Percentiles rank a stretch among this genome's conserved stretches.
Evolutionary conservation across 64 coral and sea anemone genomes (phyloP).

Genomic region (Porites lutea): DNA sequence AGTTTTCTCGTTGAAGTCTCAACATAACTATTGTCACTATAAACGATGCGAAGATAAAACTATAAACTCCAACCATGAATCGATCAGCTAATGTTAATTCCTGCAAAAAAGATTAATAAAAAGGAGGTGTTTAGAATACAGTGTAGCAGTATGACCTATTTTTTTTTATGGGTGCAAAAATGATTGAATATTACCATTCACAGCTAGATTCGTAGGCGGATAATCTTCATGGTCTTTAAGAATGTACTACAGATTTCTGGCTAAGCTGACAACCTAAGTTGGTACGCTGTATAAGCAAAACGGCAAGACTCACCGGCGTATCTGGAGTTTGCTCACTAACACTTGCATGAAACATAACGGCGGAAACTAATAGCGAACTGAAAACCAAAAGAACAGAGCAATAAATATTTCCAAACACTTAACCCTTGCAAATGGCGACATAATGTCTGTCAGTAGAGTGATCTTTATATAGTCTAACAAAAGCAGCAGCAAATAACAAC

Average conservation of each 20-base stretch:
- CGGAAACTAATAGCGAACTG: conserved; percentile 92
- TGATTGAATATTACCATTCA: background rate
- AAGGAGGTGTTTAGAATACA: background rate
- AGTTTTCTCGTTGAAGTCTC: conserved; percentile 90
- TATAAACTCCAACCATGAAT: conserved; percentile 99
- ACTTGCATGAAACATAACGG: conserved; percentile 98
- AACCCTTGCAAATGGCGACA: background rate
- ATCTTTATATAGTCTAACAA: no score
- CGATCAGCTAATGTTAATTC: conserved; percentile 94
- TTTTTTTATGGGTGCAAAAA: background rate
- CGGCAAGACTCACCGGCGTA: conserved; percentile 71
- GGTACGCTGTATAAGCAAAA: no score
- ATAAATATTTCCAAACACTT: background rate
- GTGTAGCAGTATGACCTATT: background rate
- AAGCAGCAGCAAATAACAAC: no score
- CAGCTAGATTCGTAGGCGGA: no score
- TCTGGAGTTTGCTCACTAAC: conserved; percentile 98
- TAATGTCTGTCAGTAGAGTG: no score
- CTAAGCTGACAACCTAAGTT: no score
- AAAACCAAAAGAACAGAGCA: background rate
- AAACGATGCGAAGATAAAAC: conserved; percentile 97
- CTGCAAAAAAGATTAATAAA: conserved; percentile 40
- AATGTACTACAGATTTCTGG: no score
- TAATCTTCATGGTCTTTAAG: no score
- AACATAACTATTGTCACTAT: conserved; percentile 98